Base-by-base conservation (phyloP, 2,113 vertebrate genomes). In the Lucifuga dentata region DNA sequence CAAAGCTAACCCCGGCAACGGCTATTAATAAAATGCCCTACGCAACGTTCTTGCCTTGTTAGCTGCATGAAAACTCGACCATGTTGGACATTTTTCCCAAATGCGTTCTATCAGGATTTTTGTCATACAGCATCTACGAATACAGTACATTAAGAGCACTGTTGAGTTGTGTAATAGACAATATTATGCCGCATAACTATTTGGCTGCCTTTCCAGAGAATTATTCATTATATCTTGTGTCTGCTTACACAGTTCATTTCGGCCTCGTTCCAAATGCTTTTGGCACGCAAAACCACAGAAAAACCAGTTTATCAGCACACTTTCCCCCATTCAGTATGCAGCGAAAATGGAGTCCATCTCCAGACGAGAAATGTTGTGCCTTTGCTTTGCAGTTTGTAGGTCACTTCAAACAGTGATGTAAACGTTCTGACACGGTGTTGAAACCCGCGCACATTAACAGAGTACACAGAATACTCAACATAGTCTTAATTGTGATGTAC, bases 261-360 rank as follows among this genome's bases (percentile, higher is more conserved):
- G 58, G 68, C 43, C 43, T 41, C 2, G 33, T 57, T 80, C 69
- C 72, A 84, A 61, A 70, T 49, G 69, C 66, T 52, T 52, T 76
- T 76, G 73, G 77, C 80, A 78, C 11, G 21, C 16, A 15, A 41
- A 13, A 9, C 53, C 46, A 41, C 8, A 2, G 44, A 71, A 70
- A 5, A 79, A 79, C 53, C 75, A 76, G 66, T 83, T 86, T 81
- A 78, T 60, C 74, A 55, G 26, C 73, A 70, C 70, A 68, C 62
- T 69, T 49, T 24, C 32, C 44, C 40, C 40, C 57, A 74, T 79
- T 73, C 62, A 67, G 68, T 85, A 84, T 88, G 80, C 82, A 81
- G 84, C 8, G 76, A 62, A 64, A 86, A 80, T 86, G 64, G 73
- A 79, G 68, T 79, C 60, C n/a, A 26, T 79, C 45, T 75, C 50